These are phyloP conservation scores for Leucophenga maculata DNA, from an alignment of 2,888 invertebrate genomes.

Conservation along the genomic window DNA sequence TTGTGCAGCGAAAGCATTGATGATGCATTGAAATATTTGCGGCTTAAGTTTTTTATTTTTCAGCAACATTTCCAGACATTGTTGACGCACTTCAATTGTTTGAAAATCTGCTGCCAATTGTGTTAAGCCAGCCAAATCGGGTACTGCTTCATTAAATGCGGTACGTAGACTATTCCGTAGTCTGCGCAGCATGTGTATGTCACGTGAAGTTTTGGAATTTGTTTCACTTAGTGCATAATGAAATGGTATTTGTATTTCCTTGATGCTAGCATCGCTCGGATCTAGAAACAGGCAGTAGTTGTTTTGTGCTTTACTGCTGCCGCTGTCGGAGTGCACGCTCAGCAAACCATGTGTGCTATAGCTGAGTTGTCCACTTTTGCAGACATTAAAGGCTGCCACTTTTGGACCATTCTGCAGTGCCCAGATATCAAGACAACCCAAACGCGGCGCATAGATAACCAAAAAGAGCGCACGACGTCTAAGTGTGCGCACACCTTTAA, in stretches of 20 bases:
- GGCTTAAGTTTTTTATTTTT: conserved; percentile 78
- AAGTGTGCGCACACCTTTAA: conserved; percentile 60
- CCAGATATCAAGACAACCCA: conserved; percentile 95
- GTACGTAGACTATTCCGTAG: conserved; percentile 79
- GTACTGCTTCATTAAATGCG: conserved; percentile 72
- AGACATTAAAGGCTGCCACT: conserved; percentile 91
- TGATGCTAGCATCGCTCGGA: conserved; percentile 83
- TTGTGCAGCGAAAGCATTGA: conserved; percentile 64
- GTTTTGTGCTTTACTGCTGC: conserved; percentile 73
- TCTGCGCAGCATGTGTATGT: conserved; percentile 88
- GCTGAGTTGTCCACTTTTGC: conserved; percentile 85
- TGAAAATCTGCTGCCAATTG: conserved; percentile 77
- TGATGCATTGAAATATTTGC: conserved; percentile 75
- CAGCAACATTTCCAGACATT: conserved; percentile 81
- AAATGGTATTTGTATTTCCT: conserved; percentile 90
- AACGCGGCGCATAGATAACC: conserved; percentile 92
- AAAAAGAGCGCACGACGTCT: conserved; percentile 82
- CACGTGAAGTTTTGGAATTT: conserved; percentile 88
- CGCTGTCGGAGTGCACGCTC: conserved; percentile 71
- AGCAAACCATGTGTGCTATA: conserved; percentile 87
- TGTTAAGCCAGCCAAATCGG: conserved; percentile 50
- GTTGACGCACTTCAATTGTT: conserved; percentile 81
- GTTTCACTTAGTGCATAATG: conserved; percentile 91
- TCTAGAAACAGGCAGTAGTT: conserved; percentile 87
- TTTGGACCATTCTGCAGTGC: conserved; percentile 90